Conservation (phyloP, 2,888 invertebrate species). For the Napeogenes inachia region DNA sequence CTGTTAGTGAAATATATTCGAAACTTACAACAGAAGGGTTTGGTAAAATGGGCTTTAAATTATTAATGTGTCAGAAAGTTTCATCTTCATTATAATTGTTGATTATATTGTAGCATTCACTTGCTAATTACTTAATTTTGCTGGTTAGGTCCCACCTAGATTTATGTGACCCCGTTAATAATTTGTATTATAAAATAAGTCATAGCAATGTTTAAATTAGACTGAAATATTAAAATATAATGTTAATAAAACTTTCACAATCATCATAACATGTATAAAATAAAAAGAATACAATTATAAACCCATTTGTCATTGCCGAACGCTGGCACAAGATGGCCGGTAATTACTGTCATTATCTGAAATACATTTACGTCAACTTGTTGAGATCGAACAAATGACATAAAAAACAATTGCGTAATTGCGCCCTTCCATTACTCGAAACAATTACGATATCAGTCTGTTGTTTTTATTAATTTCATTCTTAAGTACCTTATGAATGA, state of each 20-base stretch:
- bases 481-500: too few relatives aligned
- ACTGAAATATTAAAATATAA: too few relatives aligned
- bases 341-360: conserved; percentile 22
- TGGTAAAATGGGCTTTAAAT: neutral
- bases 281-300: conserved; percentile 44
- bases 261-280: conserved; percentile 20
- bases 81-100: conserved; percentile 1
- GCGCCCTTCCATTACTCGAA: too few relatives aligned
- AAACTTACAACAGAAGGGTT: neutral
- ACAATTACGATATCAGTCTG: too few relatives aligned
- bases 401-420: neutral
- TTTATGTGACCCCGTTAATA: too few relatives aligned
- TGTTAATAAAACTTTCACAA: neutral
- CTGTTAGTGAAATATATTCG: conserved; percentile 7
- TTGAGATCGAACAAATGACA: neutral
- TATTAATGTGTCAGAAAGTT: conserved; percentile 3
- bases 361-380: conserved; percentile 9
- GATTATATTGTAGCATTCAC: neutral
- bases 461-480: too few relatives aligned
- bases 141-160: too few relatives aligned
- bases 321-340: conserved; percentile 36
- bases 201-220: too few relatives aligned
- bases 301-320: conserved; percentile 49
- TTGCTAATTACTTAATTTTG: too few relatives aligned
- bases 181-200: too few relatives aligned